These are phyloP conservation scores for Leptinotarsa texana DNA, from an alignment of 1,140 invertebrate species.

Conservation along the genomic window DNA sequence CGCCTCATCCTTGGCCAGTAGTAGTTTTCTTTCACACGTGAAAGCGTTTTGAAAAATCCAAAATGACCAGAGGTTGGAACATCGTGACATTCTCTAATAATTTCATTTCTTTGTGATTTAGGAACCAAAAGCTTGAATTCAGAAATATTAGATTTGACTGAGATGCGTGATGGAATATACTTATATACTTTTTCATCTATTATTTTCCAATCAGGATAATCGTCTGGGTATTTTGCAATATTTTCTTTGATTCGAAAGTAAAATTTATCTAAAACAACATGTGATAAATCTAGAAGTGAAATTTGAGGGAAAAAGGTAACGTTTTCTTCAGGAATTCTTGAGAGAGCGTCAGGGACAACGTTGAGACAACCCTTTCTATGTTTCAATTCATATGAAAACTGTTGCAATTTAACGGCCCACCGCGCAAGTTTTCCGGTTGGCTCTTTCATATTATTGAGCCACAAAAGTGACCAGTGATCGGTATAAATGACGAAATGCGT, in stretches of 20 bases:
- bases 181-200: conserved; percentile 29
- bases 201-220: conserved; percentile 30
- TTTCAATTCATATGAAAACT: conserved; percentile 20
- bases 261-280: conserved; percentile 20
- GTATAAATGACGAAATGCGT: conserved; percentile 57
- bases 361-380: conserved; percentile 22
- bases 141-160: conserved; percentile 13
- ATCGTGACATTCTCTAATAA: conserved; percentile 33
- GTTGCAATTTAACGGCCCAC: conserved; percentile 23
- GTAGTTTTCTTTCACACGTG: conserved; percentile 9
- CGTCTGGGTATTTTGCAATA: conserved; percentile 8
- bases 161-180: conserved; percentile 3
- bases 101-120: conserved; percentile 14
- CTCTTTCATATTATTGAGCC: conserved; percentile 25
- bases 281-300: background rate
- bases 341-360: conserved; percentile 27
- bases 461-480: conserved; percentile 35
- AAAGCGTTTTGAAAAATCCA: conserved; percentile 30
- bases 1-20: conserved; percentile 4
- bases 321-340: conserved; percentile 30
- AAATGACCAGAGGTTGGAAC: conserved; percentile 18
- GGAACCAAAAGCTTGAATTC: conserved; percentile 40
- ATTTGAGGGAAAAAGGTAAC: background rate
- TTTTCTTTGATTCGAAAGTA: conserved; percentile 14
- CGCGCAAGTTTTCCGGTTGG: conserved; percentile 40